Percentiles rank a stretch among this genome's conserved stretches.
Evolutionary conservation across 2,888 invertebrate genomes (phyloP).

Genomic region (Phragmatobia fuliginosa): DNA sequence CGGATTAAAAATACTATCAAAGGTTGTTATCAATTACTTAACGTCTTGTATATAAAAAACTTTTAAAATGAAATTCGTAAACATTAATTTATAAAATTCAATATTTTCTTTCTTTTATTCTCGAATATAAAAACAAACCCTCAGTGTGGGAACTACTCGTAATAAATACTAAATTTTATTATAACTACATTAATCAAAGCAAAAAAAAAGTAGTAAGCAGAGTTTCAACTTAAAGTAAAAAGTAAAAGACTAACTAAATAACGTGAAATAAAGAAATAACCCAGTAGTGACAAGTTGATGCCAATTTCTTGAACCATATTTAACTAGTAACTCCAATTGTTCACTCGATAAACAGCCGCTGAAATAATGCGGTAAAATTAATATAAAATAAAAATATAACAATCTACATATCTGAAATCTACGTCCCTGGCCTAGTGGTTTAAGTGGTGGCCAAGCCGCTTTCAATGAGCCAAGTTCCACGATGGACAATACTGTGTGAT

Average conservation of each 20-base stretch:
- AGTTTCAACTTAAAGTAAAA: slow-evolving; percentile 19
- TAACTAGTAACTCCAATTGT: slow-evolving; percentile 61
- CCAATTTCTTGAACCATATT: slow-evolving; percentile 59
- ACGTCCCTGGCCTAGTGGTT: too few relatives aligned
- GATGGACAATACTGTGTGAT: too few relatives aligned
- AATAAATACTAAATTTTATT: background rate
- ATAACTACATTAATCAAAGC: background rate
- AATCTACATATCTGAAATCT: too few relatives aligned
- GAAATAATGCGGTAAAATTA: slow-evolving; percentile 56
- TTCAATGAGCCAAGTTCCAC: too few relatives aligned
- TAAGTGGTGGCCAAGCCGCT: too few relatives aligned
- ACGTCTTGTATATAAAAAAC: too few relatives aligned
- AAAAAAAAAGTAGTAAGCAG: background rate
- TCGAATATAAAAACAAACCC: background rate
- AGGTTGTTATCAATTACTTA: too few relatives aligned
- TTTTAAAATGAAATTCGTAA: background rate
- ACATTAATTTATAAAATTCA: background rate
- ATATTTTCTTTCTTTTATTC: background rate
- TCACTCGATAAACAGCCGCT: slow-evolving; percentile 72
- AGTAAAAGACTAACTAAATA: slow-evolving; percentile 29
- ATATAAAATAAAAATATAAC: slow-evolving; percentile 13
- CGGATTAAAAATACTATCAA: too few relatives aligned
- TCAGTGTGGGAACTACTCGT: background rate
- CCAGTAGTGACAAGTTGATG: slow-evolving; percentile 65
- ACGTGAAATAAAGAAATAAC: slow-evolving; percentile 54